These are phyloP conservation scores for Anabacerthia variegaticeps DNA, from an alignment of 2,797 vertebrate genomes.

Conservation along the genomic window DNA sequence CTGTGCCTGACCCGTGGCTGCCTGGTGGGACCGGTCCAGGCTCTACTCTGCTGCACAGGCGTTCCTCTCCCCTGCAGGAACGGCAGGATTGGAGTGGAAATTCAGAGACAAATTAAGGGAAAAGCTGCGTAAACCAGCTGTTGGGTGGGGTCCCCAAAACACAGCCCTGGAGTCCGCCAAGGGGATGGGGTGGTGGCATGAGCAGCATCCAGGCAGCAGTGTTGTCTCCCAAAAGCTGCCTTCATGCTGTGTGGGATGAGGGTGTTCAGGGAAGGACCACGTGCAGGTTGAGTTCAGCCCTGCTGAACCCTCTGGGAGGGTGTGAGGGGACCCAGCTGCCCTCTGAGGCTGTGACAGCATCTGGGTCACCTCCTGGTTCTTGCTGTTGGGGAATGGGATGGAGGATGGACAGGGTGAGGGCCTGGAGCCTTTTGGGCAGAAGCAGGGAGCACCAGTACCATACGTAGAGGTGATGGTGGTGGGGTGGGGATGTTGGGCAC, in stretches of 20 bases:
- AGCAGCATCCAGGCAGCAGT: background rate
- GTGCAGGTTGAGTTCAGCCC: background rate
- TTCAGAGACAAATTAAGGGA: background rate
- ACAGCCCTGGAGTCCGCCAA: fast-evolving
- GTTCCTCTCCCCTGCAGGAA: background rate
- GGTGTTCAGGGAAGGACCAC: background rate
- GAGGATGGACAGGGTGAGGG: background rate
- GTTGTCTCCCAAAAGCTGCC: background rate
- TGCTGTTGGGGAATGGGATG: background rate
- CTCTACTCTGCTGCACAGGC: fast-evolving
- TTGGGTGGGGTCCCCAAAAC: background rate
- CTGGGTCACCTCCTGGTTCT: background rate
- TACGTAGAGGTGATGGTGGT: background rate
- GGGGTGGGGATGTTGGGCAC: fast-evolving
- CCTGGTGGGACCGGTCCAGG: background rate
- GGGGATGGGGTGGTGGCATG: background rate
- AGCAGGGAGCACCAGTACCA: background rate
- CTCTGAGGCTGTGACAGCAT: background rate
- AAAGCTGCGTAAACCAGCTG: background rate
- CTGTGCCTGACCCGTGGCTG: fast-evolving
- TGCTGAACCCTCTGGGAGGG: background rate
- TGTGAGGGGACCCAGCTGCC: fast-evolving
- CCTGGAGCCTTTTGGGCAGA: background rate
- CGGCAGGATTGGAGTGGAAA: background rate
- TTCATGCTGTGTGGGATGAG: background rate